Base-by-base conservation (phyloP, 2,888 invertebrate genomes). In the Drosophila subquinaria region DNA sequence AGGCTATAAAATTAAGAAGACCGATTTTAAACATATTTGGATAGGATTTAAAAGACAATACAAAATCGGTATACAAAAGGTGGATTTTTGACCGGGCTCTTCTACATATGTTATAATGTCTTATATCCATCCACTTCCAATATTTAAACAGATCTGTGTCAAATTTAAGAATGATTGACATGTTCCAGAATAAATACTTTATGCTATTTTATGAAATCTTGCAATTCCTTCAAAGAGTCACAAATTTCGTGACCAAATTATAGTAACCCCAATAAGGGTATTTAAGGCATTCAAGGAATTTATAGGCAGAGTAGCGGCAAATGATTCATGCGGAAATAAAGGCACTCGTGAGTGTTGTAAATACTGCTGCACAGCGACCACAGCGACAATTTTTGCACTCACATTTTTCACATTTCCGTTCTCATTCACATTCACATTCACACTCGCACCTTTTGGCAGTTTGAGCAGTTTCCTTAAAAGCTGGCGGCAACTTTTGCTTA, bases 261-360 rank as follows among this genome's bases (percentile, higher is more conserved):
- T 5, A 2, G 3, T 38, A 8, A 1, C 38, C 38, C 0, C 2
- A 5, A n/a, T n/a, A 13, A 38, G n/a, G 13, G 38, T 38, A 38
- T 38, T 30, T 30, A 38, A n/a, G 8, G 30, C 2, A 30, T 30
- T 30, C 6, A 5, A 73, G 68, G 65, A 83, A 89, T 86, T 89
- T 87, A 73, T 89, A 63, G 70, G 75, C 71, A 57, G 43, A 52
- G 40, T 30, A 67, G 70, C 33, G 64, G 55, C 76, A 76, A 80
- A 81, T 88, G 86, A 89, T 88, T 86, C 86, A 86, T 88, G 82
- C 82, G 79, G 79, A 89, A 89, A 61, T 84, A 84, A 87, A 88
- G 72, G 89, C 88, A 89, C 86, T 88, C 89, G 72, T 56, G 85
- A 82, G 86, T 83, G 76, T 62, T 64, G 70, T 83, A 86, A 83